Evolutionary conservation across 2,888 invertebrate species (phyloP).

Genomic region (Atethmia centrago): DNA sequence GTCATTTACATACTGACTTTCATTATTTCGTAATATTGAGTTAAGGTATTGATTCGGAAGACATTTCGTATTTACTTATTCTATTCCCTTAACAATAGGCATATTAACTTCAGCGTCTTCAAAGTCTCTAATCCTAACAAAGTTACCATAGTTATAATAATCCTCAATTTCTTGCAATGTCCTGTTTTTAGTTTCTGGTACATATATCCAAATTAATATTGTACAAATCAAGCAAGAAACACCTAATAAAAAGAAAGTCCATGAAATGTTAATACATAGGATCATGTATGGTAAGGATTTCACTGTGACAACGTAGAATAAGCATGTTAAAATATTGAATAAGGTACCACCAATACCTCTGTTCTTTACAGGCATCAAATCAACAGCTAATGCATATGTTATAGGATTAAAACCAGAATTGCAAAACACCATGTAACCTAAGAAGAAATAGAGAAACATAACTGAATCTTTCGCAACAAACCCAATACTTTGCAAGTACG

Average conservation of each 20-base stretch:
- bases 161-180: conserved; percentile 64
- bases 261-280: conserved; percentile 38
- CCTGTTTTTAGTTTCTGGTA: conserved; percentile 62
- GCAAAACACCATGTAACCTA: conserved; percentile 36
- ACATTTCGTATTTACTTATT: background rate
- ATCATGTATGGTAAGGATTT: conserved; percentile 54
- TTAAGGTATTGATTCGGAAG: background rate
- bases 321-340: conserved; percentile 49
- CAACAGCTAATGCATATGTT: conserved; percentile 50
- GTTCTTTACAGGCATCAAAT: conserved; percentile 64
- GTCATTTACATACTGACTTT: background rate
- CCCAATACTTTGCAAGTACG: conserved; percentile 37
- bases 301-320: conserved; percentile 35
- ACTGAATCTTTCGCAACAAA: conserved; percentile 14
- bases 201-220: conserved; percentile 56
- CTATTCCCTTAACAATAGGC: conserved; percentile 32
- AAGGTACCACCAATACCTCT: conserved; percentile 59
- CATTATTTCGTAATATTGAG: background rate
- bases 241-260: conserved; percentile 46
- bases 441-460: conserved; percentile 40
- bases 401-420: conserved; percentile 50
- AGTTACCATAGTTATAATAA: conserved; percentile 54
- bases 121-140: conserved; percentile 15
- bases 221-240: conserved; percentile 10
- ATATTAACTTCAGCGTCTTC: conserved; percentile 24